These are phyloP conservation scores for Thaleichthys pacificus DNA, from an alignment of 2,797 vertebrate genomes.

Conservation along the genomic window DNA sequence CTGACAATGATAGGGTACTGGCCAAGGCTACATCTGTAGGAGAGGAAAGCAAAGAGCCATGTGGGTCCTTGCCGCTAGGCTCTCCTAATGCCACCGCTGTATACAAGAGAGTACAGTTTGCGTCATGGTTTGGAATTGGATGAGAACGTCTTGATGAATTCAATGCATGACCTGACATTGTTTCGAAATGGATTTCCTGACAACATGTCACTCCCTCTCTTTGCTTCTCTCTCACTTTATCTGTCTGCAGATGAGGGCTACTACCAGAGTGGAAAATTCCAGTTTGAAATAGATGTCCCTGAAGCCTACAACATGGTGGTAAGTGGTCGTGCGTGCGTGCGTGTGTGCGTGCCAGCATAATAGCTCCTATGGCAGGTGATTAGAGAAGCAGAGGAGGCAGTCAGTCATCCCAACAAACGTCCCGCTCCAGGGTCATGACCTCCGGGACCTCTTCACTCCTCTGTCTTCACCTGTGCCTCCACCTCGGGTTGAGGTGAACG, in stretches of 20 bases:
- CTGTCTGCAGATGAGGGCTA: constrained; percentile 91
- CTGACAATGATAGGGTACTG: no score
- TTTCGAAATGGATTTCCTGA: no score
- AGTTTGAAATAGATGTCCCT: constrained; percentile 86
- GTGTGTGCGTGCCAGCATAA: background rate
- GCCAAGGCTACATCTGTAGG: no score
- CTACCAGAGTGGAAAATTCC: constrained; percentile 89
- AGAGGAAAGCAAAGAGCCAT: no score
- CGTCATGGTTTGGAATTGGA: no score
- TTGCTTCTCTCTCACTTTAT: background rate
- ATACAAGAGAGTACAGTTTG: no score
- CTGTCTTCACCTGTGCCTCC: background rate
- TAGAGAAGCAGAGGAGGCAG: background rate
- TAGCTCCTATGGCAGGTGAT: background rate
- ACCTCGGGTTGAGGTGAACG: background rate
- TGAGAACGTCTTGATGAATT: no score
- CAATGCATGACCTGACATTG: no score
- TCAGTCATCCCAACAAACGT: no score
- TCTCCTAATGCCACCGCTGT: no score
- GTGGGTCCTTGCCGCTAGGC: no score
- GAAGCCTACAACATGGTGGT: constrained; percentile 99
- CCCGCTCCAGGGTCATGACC: background rate
- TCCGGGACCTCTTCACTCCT: background rate
- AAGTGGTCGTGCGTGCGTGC: constrained; percentile 64
- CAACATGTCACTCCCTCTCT: no score